Evolutionary conservation across 2,888 invertebrate genomes (phyloP).

Genomic region (Drosophila macrothrix): DNA sequence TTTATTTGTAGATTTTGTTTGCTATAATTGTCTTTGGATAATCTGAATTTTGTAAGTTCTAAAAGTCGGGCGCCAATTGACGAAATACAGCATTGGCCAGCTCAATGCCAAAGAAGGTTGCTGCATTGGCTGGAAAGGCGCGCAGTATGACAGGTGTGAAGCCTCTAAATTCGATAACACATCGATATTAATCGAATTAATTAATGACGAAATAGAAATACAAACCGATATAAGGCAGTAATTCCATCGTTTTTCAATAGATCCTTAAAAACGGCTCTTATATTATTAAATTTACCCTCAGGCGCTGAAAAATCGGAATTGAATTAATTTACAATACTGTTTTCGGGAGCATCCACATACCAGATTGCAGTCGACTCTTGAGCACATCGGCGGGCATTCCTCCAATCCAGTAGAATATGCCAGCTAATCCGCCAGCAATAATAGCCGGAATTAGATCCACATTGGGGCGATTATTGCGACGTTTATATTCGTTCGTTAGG

Average conservation of each 20-base stretch:
- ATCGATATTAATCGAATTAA: not conserved
- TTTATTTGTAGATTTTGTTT: slow-evolving; percentile 15
- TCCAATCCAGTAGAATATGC: slow-evolving; percentile 97
- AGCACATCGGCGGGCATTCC: slow-evolving; percentile 99
- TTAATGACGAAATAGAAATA: not conserved
- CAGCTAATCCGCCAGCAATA: slow-evolving; percentile 97
- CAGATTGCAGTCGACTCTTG: slow-evolving; percentile 98
- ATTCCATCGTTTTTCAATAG: slow-evolving; percentile 95
- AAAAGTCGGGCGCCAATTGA: slow-evolving; percentile 52
- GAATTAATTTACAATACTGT: not conserved
- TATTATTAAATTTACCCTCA: slow-evolving; percentile 96
- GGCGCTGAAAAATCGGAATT: slow-evolving; percentile 88
- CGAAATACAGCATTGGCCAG: slow-evolving; percentile 89
- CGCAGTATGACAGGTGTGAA: slow-evolving; percentile 97
- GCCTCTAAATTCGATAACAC: slow-evolving; percentile 86
- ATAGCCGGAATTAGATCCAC: slow-evolving; percentile 89
- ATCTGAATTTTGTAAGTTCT: slow-evolving; percentile 8
- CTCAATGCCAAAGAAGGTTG: slow-evolving; percentile 99
- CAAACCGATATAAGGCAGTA: slow-evolving; percentile 91
- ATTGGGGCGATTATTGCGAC: slow-evolving; percentile 85
- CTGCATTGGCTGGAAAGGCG: slow-evolving; percentile 99
- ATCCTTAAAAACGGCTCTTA: slow-evolving; percentile 94
- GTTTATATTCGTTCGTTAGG: slow-evolving; percentile 91
- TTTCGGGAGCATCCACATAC: slow-evolving; percentile 83
- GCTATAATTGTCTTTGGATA: slow-evolving; percentile 9